Evolutionary conservation across 2,888 invertebrate genomes (phyloP), one percentile per base, ranked within the genome.

Genomic region (Eupithecia abbreviata): DNA sequence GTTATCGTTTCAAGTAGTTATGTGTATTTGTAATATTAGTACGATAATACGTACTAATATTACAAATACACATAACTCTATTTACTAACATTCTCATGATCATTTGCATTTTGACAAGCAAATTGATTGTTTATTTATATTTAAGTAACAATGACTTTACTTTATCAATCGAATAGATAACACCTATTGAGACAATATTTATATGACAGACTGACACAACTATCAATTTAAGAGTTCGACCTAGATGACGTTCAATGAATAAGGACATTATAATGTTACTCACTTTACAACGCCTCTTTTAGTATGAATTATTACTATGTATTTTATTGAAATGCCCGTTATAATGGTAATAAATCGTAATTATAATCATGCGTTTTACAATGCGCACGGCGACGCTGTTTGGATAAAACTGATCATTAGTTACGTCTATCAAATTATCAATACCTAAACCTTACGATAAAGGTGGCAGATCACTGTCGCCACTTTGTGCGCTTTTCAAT

Each of bases 221-320:
- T 71, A 65, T 70, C 68, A 73, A 78, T 75, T 67, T 66, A 71
- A 69, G 55, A 62, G 71, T 41, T 66, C 73, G 73, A 65, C 73
- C 71, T 43, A 75, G 49, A 71, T 75, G 12, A 47, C 7, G 67
- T 55, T 68, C 67, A 73, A 75, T 78, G 45, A 75, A 68, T 62
- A 73, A 71, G 73, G 75, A 73, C 78, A 67, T 75, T 71, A 73
- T 73, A 75, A 71, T 77, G 65, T 77, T 43, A 77, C 77, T 47
- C 72, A 74, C 72, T 73, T 71, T 62, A 73, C 74, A 55, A 41
- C 58, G 72, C 58, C 74, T 71, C 72, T 71, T 73, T 74, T 18
- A 41, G 45, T 68, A 71, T 75, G 73, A 78, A 71, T 77, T 73
- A 75, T 71, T 75, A 73, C 69, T 42, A 58, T 49, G 67, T 72